Evolutionary conservation across 1,140 invertebrate species (phyloP).

Genomic region (Hylaeus volcanicus): DNA sequence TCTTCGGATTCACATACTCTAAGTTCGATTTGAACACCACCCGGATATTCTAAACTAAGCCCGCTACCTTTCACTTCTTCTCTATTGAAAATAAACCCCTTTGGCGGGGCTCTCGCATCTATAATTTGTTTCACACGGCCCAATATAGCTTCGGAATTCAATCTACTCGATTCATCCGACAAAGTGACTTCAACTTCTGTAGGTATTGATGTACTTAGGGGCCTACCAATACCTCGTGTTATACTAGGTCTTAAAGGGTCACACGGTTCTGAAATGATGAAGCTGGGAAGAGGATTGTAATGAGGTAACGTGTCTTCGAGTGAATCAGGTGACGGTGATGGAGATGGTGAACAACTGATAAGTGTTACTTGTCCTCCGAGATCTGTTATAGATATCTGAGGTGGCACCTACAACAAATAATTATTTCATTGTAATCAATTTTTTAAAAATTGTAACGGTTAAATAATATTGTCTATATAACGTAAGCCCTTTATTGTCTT

Average conservation of each 20-base stretch:
- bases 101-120: conserved; percentile 88
- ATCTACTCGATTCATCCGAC: conserved; percentile 89
- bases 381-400: conserved; percentile 95
- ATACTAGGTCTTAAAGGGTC: conserved; percentile 88
- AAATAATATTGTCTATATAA: neutral
- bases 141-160: conserved; percentile 89
- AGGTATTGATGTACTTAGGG: conserved; percentile 78
- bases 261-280: conserved; percentile 87
- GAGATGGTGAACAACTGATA: conserved; percentile 84
- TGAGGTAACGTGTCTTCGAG: conserved; percentile 74
- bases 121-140: conserved; percentile 91
- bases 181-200: conserved; percentile 85
- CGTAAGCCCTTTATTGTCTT: neutral
- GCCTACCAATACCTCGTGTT: conserved; percentile 87
- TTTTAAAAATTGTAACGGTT: neutral
- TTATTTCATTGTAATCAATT: neutral
- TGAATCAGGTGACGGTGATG: conserved; percentile 77
- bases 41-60: conserved; percentile 89
- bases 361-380: conserved; percentile 90
- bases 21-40: conserved; percentile 93
- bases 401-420: conserved; percentile 79
- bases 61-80: conserved; percentile 77
- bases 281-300: conserved; percentile 82
- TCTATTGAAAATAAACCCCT: conserved; percentile 84
- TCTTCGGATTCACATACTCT: conserved; percentile 89